phyloP scores from a whole-genome alignment of 2,888 invertebrate species.

The Abrostola tripartita region DNA sequence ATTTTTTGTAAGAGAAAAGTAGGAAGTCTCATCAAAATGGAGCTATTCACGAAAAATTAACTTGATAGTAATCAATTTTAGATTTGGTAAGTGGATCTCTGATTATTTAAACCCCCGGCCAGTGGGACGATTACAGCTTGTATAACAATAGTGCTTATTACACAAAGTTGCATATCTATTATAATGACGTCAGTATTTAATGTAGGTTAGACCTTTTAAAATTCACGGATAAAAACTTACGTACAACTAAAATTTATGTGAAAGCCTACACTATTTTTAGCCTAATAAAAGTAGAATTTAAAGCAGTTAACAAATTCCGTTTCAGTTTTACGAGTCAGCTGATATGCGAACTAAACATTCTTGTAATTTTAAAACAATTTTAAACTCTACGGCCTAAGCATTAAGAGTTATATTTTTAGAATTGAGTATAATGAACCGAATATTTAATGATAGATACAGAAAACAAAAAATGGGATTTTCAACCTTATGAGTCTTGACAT shows the following conservation, averaged over 20 bases:
- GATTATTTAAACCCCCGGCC: no score
- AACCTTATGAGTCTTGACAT: slow-evolving; percentile 35
- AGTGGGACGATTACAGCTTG: no score
- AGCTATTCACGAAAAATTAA: no score
- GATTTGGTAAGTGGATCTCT: no score
- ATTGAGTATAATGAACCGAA: slow-evolving; percentile 6
- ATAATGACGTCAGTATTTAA: background rate
- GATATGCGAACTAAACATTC: slow-evolving; percentile 19
- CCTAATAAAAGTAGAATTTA: slow-evolving; percentile 30
- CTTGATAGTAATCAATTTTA: no score
- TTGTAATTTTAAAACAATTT: background rate
- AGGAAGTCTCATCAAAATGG: no score
- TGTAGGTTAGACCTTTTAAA: slow-evolving; percentile 1
- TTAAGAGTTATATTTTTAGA: slow-evolving; percentile 9
- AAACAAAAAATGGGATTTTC: slow-evolving; percentile 19
- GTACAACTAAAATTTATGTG: slow-evolving; percentile 11
- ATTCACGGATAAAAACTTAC: slow-evolving; percentile 8
- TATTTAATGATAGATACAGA: slow-evolving; percentile 18
- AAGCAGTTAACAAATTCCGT: slow-evolving; percentile 41
- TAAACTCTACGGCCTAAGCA: slow-evolving; percentile 9
- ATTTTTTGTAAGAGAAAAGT: no score
- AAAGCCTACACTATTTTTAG: slow-evolving; percentile 42
- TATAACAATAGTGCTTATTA: background rate
- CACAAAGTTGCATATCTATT: background rate
- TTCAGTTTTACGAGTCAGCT: slow-evolving; percentile 38